Conservation (phyloP, 2,797 vertebrate genomes). For the Phalloptychus januarius region DNA sequence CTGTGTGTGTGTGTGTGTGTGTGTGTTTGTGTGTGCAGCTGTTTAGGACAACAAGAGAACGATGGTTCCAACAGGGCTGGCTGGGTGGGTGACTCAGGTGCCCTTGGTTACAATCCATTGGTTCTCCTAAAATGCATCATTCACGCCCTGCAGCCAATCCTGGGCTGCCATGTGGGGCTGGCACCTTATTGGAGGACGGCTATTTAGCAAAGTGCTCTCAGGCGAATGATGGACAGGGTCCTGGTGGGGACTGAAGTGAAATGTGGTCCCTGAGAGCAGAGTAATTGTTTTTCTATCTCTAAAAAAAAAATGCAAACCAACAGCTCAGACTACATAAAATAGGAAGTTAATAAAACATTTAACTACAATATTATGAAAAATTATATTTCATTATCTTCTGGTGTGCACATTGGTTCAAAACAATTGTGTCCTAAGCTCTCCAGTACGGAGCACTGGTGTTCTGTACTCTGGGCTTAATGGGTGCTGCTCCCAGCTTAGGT, state of each 20-base stretch:
- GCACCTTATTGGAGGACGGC: slow-evolving; percentile 77
- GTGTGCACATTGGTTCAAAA: slow-evolving; percentile 6
- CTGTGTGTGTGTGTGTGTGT: slow-evolving; percentile 11
- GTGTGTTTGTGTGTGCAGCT: slow-evolving; percentile 5
- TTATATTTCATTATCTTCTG: slow-evolving; percentile 10
- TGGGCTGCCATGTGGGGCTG: slow-evolving; percentile 79
- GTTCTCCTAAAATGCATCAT: slow-evolving; percentile 76
- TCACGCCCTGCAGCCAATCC: slow-evolving; percentile 79
- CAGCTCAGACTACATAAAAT: slow-evolving; percentile 14
- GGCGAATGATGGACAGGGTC: slow-evolving; percentile 78
- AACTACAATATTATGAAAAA: slow-evolving; percentile 14
- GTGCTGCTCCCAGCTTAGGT: slow-evolving; percentile 64
- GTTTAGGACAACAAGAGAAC: slow-evolving; percentile 60
- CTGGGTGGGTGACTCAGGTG: slow-evolving; percentile 75
- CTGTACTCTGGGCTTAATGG: slow-evolving; percentile 59
- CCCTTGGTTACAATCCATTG: slow-evolving; percentile 74
- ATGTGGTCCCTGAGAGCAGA: slow-evolving; percentile 47
- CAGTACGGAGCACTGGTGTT: slow-evolving; percentile 38
- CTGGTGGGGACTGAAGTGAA: slow-evolving; percentile 56
- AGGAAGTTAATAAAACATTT: slow-evolving; percentile 4
- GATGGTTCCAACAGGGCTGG: slow-evolving; percentile 66
- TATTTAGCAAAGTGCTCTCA: slow-evolving; percentile 81
- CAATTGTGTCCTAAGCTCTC: background rate
- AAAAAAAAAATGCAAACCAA: slow-evolving; percentile 20
- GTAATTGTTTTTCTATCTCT: slow-evolving; percentile 39